Conservation (phyloP, 2,113 vertebrate species). For the Recurvirostra avosetta region DNA sequence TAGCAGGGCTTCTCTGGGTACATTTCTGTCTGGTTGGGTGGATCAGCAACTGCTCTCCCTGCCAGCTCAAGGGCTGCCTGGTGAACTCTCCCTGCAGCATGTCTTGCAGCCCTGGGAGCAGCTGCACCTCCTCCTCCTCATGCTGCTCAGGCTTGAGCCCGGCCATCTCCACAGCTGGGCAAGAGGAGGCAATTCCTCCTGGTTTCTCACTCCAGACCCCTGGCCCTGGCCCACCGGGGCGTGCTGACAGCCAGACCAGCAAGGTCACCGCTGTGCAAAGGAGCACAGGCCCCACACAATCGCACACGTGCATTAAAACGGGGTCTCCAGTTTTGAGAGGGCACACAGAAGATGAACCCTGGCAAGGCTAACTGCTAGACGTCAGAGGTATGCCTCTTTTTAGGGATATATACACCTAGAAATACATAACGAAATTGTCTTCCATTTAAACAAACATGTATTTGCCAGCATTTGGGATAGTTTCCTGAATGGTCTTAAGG, state of each 20-base stretch:
- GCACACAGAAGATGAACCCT: not conserved
- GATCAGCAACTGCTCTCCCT: not conserved
- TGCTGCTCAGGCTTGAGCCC: not conserved
- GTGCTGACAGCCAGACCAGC: accelerated
- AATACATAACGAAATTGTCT: not conserved
- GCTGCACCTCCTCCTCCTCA: not conserved
- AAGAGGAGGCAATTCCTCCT: not conserved
- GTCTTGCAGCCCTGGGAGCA: not conserved
- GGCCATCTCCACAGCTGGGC: not conserved
- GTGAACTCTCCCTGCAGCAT: not conserved
- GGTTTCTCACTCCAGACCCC: not conserved
- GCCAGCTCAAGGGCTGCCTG: not conserved
- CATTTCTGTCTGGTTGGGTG: not conserved
- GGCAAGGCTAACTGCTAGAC: not conserved
- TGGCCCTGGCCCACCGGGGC: accelerated
- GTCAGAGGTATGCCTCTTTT: not conserved
- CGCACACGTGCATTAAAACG: accelerated
- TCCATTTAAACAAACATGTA: not conserved
- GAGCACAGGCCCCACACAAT: not conserved
- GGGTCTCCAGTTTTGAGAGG: not conserved
- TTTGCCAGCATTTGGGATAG: not conserved
- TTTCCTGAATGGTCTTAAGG: not conserved
- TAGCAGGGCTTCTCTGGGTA: not conserved
- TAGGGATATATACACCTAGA: not conserved
- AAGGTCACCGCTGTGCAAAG: not conserved